A percentile compares a stretch with the other conserved stretches of the same genome.
These are phyloP conservation scores for Leptinotarsa juncta DNA, from an alignment of 2,888 invertebrate species.

Conservation along the genomic window DNA sequence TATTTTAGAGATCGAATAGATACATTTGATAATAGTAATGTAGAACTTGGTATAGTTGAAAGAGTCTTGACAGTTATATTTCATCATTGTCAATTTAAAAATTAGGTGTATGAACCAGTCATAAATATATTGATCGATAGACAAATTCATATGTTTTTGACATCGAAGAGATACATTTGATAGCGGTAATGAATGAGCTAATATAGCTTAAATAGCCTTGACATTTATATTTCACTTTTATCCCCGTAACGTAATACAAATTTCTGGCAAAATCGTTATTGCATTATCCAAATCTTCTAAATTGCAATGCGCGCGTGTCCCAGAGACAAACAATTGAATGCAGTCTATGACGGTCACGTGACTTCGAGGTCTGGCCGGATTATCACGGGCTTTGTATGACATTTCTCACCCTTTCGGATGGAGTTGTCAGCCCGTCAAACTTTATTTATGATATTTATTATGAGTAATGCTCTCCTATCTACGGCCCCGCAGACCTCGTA, in stretches of 20 bases:
- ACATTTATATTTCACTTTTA: neutral
- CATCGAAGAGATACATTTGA: too few species aligned
- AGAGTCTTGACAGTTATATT: neutral
- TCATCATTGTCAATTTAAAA: neutral
- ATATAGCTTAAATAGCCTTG: too few species aligned
- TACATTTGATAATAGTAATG: too few species aligned
- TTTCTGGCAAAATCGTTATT: constrained; percentile 5
- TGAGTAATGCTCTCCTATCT: constrained; percentile 47
- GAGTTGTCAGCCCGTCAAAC: constrained; percentile 58
- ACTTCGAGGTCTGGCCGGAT: constrained; percentile 57
- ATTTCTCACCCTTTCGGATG: constrained; percentile 58
- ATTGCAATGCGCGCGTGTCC: constrained; percentile 32
- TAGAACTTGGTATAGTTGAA: too few species aligned
- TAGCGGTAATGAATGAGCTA: too few species aligned
- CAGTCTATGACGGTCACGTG: constrained; percentile 59
- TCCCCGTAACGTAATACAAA: neutral
- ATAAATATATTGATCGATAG: too few species aligned
- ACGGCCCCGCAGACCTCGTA: constrained; percentile 8
- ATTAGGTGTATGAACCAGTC: too few species aligned
- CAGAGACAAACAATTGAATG: constrained; percentile 47
- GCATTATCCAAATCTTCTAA: constrained; percentile 15
- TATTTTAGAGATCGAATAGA: too few species aligned
- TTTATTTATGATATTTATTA: constrained; percentile 55
- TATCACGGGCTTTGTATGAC: constrained; percentile 57
- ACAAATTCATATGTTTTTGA: too few species aligned